Conservation (phyloP, 37 sponge, comb jelly and placozoan species). For the Hexactinellida sp. region DNA sequence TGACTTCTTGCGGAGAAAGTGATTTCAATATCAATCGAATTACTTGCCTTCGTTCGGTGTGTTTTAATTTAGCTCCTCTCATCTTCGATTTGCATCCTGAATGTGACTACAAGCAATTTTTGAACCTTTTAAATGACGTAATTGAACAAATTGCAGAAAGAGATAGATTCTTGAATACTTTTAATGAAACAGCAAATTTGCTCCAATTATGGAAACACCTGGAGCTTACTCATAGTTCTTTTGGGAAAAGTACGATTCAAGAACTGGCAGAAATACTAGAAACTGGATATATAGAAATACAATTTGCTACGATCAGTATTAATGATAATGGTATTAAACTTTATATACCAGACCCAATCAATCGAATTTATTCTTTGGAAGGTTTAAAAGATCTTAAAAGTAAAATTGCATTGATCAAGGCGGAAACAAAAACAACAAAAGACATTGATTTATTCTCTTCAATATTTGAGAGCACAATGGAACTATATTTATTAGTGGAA, state of each 20-base stretch:
- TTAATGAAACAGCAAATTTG: neutral
- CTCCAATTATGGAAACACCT: neutral
- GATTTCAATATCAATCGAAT: neutral
- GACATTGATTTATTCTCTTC: neutral
- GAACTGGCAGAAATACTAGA: neutral
- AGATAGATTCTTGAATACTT: neutral
- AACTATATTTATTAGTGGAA: neutral
- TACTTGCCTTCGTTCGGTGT: neutral
- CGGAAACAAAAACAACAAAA: neutral
- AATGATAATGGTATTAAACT: neutral
- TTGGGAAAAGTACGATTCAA: neutral
- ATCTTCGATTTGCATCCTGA: neutral
- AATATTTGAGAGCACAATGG: neutral
- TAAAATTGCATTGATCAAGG: constrained; percentile 1
- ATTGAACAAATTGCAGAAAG: neutral
- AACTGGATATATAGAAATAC: neutral
- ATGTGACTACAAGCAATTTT: neutral
- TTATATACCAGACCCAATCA: neutral
- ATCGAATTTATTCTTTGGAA: neutral
- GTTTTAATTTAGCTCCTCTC: neutral
- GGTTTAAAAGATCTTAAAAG: neutral
- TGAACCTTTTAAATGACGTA: neutral
- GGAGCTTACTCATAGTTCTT: neutral
- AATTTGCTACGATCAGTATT: neutral
- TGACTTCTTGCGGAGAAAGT: neutral